Evolutionary conservation across 1,140 invertebrate species (phyloP).

Genomic region (Acromyrmex charruanus): DNA sequence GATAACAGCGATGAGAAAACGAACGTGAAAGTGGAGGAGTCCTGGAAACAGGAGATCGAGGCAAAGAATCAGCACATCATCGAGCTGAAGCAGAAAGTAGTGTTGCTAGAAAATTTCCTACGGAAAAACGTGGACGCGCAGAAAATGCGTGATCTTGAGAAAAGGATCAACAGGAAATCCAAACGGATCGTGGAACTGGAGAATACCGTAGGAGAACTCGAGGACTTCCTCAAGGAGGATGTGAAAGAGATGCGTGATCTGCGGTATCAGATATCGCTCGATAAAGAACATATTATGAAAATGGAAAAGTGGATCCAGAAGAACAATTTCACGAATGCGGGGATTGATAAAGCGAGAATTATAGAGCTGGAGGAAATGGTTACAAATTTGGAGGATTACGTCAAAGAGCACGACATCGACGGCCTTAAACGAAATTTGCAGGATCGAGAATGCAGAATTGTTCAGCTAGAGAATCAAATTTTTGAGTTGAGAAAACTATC

Average conservation of each 20-base stretch:
- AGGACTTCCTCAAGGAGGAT: conserved; percentile 81
- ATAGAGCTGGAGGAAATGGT: conserved; percentile 83
- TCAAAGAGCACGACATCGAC: conserved; percentile 82
- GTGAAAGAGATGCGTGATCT: conserved; percentile 80
- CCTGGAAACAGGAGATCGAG: conserved; percentile 85
- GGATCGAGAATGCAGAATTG: conserved; percentile 81
- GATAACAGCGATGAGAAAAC: neutral
- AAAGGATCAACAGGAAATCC: conserved; percentile 87
- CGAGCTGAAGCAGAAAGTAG: conserved; percentile 87
- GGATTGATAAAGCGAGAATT: conserved; percentile 80
- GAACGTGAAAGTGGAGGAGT: conserved; percentile 38
- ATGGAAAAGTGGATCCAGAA: conserved; percentile 81
- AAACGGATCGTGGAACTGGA: conserved; percentile 93
- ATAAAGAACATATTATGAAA: conserved; percentile 75
- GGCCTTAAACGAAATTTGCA: conserved; percentile 80
- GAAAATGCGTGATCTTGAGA: conserved; percentile 89
- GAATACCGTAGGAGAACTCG: conserved; percentile 85
- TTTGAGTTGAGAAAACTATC: conserved; percentile 64
- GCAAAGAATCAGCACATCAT: conserved; percentile 87
- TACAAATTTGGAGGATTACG: conserved; percentile 81
- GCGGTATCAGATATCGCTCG: conserved; percentile 73
- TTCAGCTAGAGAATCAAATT: conserved; percentile 78
- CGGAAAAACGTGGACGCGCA: conserved; percentile 87
- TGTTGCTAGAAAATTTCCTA: conserved; percentile 87
- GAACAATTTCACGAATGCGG: conserved; percentile 72